Percentiles rank a stretch among this genome's conserved stretches.
These are phyloP conservation scores for Lagopus muta DNA, from an alignment of 2,113 vertebrate species.

Conservation along the genomic window DNA sequence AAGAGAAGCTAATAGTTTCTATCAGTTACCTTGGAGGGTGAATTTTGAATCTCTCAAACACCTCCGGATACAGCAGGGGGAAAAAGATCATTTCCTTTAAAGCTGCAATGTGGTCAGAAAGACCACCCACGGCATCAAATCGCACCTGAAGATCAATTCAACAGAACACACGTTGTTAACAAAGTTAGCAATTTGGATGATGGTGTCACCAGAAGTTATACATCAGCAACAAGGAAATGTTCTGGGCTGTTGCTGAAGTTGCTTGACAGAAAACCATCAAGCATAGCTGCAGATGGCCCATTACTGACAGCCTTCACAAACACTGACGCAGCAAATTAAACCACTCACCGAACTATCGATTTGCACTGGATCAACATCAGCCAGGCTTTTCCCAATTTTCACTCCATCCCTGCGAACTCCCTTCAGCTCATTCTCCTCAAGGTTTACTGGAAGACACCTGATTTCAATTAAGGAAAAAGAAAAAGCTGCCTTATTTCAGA, in stretches of 20 bases:
- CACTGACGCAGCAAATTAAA: neutral
- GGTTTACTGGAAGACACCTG: constrained; percentile 91
- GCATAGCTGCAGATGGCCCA: fast-evolving
- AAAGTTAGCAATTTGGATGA: no score
- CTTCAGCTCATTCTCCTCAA: constrained; percentile 88
- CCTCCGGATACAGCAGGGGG: no score
- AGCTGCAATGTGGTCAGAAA: no score
- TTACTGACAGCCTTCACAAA: neutral
- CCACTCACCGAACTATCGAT: constrained; percentile 87
- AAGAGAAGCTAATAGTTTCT: neutral
- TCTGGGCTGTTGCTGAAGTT: neutral
- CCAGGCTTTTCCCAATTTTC: constrained; percentile 90
- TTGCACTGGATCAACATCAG: constrained; percentile 93
- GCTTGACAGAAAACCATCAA: neutral
- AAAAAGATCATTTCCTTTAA: no score
- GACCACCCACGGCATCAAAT: no score
- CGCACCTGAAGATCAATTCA: no score
- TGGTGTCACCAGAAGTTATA: no score
- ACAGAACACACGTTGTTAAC: no score
- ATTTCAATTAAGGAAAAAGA: no score
- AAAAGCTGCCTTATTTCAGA: no score
- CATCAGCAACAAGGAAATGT: no score
- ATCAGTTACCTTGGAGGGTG: constrained; percentile 90
- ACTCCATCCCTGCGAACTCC: constrained; percentile 89
- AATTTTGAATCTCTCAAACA: constrained; percentile 94